Base-by-base conservation (phyloP, 2,888 invertebrate species). In the Dione juno region DNA sequence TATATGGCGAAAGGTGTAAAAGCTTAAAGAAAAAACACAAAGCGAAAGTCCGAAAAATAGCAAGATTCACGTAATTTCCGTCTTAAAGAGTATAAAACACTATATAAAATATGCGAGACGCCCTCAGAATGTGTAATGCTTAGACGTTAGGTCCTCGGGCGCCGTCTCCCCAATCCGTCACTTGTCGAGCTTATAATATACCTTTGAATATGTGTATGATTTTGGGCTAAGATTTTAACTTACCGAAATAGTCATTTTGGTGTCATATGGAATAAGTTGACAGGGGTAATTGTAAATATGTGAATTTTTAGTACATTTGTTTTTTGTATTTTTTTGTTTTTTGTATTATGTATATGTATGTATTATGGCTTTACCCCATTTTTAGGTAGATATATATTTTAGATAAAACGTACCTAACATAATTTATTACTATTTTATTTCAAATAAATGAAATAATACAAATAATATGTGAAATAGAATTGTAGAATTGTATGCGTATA, bases 91-190 rank as follows among this genome's bases (percentile, higher is more conserved):
- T n/a, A 61, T 64, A 64, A 52, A 64, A 40, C 48, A 37, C 50
- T 64, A 64, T 61, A 45, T 52, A 37, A 64, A 64, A 64, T 64
- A 64, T 64, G 64, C 37, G 35, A 19, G 48, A 50, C 64, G 35
- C 64, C 64, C 50, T 37, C 40, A 37, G 64, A 64, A 64, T 64
- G 50, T 64, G 64, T 64, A 64, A 64, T 19, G 28, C 37, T 52
- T 64, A 64, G 40, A 52, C 37, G 48, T 50, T 48, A 40, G 48
- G 64, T 37, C 64, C 64, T 64, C 64, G 19, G 50, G 64, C 64
- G 50, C 50, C 64, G 45, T 45, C 45, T 21, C 50, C 64, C 9
- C 50, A 52, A 64, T 64, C 64, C 64, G 50, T 64, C 64, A 64
- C 64, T 64, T 64, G 64, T 64, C 64, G 50, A 10, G 35, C 40